These are phyloP conservation scores for Semaprochilodus insignis DNA, from an alignment of 2,797 vertebrate genomes.

Conservation along the genomic window DNA sequence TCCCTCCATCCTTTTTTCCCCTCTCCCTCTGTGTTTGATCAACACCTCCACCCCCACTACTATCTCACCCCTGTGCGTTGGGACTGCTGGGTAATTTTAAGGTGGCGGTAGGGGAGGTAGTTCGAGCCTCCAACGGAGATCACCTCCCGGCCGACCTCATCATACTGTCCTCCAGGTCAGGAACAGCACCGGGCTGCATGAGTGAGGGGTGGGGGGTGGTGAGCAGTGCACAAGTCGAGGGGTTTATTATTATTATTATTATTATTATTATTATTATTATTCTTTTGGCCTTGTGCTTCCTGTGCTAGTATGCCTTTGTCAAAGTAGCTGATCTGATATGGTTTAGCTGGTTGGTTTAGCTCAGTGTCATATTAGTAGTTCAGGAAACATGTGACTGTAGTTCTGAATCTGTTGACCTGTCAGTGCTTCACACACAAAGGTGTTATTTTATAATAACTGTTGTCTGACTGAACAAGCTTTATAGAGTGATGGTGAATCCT, in stretches of 20 bases:
- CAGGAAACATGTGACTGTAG: background rate
- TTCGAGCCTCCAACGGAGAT: conserved; percentile 98
- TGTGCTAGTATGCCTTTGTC: conserved; percentile 9
- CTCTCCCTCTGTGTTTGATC: conserved; percentile 73
- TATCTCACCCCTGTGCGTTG: conserved; percentile 77
- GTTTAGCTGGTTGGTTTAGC: background rate
- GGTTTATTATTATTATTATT: conserved; percentile 22
- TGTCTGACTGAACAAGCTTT: background rate
- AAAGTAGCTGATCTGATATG: background rate
- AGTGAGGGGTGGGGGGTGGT: conserved; percentile 39
- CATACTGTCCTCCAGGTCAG: conserved; percentile 99
- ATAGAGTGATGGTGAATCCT: background rate
- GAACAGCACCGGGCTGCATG: conserved; percentile 70
- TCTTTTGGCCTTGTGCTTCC: conserved; percentile 11
- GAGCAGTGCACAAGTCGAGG: conserved; percentile 46
- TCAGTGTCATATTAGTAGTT: background rate
- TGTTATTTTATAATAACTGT: background rate
- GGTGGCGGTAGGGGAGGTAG: conserved; percentile 98
- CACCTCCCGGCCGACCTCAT: conserved; percentile 99
- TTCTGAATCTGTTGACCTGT: background rate
- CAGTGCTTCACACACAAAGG: background rate
- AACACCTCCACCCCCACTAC: conserved; percentile 62
- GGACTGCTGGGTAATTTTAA: conserved; percentile 85
- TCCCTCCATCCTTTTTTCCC: conserved; percentile 70
- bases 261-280: background rate